Percentiles rank a stretch among this genome's conserved stretches.
These are phyloP conservation scores for Lucifuga dentata DNA, from an alignment of 2,113 vertebrate genomes.

Conservation along the genomic window DNA sequence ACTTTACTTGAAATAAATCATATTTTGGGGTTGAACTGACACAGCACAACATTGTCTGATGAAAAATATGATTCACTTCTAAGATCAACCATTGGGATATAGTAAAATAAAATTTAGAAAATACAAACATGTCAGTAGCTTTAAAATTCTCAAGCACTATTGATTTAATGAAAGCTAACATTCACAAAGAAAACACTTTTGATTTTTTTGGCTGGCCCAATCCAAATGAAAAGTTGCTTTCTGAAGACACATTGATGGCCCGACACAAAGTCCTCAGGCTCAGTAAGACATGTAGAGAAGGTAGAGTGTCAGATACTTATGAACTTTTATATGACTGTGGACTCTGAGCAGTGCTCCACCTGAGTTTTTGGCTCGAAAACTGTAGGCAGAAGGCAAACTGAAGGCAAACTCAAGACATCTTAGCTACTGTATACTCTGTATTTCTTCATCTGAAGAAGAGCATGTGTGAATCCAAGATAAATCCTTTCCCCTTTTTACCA, in stretches of 20 bases:
- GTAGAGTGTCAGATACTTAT: conserved; percentile 48
- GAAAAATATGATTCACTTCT: background rate
- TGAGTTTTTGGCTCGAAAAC: conserved; percentile 61
- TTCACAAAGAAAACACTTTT: conserved; percentile 51
- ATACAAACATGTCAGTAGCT: conserved; percentile 2
- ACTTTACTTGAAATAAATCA: no score
- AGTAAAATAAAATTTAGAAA: background rate
- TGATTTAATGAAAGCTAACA: conserved; percentile 31
- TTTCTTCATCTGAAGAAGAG: conserved; percentile 66
- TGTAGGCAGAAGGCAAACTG: conserved; percentile 7
- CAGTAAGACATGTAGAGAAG: conserved; percentile 27
- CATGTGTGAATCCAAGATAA: conserved; percentile 70
- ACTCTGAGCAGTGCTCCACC: conserved; percentile 40
- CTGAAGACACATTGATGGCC: conserved; percentile 36
- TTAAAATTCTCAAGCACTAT: conserved; percentile 19
- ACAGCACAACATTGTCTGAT: background rate
- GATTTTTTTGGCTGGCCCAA: conserved; percentile 4
- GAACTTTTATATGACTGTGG: conserved; percentile 35
- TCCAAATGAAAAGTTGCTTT: conserved; percentile 46
- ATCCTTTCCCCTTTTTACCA: conserved; percentile 58
- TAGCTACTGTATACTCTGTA: conserved; percentile 59
- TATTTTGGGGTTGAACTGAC: no score
- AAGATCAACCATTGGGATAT: background rate
- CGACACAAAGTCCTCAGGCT: conserved; percentile 49
- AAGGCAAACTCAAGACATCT: conserved; percentile 61